A percentile compares a stretch with the other conserved stretches of the same genome.
Evolutionary conservation across 2,113 vertebrate genomes (phyloP).

Genomic region (Prunella himalayana): DNA sequence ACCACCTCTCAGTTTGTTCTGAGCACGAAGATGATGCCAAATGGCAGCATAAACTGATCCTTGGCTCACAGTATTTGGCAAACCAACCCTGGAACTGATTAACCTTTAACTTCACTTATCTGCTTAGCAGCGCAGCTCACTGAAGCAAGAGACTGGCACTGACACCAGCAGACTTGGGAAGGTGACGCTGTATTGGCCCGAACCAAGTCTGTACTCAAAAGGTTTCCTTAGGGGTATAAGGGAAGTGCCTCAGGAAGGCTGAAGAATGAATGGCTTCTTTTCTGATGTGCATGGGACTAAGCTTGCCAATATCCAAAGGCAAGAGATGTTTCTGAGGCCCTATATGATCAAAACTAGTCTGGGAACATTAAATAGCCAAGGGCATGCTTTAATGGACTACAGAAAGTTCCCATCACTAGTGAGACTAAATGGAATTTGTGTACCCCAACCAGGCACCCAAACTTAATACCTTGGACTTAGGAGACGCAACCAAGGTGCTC

Average conservation of each 20-base stretch:
- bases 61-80: neutral
- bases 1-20: neutral
- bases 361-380: neutral
- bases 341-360: neutral
- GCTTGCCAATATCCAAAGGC: neutral
- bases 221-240: neutral
- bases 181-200: neutral
- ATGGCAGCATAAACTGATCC: neutral
- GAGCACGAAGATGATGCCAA: neutral
- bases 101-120: conserved; percentile 13
- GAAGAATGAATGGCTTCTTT: neutral
- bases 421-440: neutral
- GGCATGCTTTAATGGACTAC: neutral
- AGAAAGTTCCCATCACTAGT: neutral
- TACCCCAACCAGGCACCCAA: neutral
- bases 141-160: neutral
- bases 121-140: neutral
- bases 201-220: rapidly evolving
- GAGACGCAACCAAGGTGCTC: neutral
- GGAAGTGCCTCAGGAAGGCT: neutral
- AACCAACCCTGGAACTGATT: neutral
- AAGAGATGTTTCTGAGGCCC: neutral
- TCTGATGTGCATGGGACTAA: neutral
- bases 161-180: neutral
- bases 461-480: neutral